A percentile compares a stretch with the other conserved stretches of the same genome.
phyloP scores from a whole-genome alignment of 2,113 vertebrate genomes.

The Hydropotes inermis region DNA sequence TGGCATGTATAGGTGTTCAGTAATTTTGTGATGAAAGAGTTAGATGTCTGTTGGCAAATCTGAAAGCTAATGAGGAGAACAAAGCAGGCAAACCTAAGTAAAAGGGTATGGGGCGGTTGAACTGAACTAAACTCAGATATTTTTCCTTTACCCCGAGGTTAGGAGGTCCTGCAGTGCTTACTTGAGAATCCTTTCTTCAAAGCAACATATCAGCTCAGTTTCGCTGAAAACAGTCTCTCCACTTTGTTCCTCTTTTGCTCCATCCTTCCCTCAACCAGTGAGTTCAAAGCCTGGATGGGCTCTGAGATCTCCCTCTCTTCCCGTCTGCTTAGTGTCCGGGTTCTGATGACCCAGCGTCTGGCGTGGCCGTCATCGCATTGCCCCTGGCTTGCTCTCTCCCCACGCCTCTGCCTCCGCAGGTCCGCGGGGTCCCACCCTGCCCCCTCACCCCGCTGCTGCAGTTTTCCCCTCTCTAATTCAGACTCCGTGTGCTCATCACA shows the following conservation, averaged over 20 bases:
- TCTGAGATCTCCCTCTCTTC: background rate
- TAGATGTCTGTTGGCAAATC: background rate
- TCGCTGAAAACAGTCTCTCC: background rate
- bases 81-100: background rate
- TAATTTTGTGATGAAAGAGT: background rate
- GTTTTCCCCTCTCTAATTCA: background rate
- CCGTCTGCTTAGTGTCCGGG: background rate
- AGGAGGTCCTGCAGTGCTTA: too few relatives aligned
- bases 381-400: background rate
- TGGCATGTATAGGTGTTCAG: background rate
- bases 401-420: background rate
- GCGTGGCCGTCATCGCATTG: accelerated
- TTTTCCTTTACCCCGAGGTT: background rate
- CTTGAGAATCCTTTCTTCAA: background rate
- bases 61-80: background rate
- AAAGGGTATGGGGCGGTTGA: background rate
- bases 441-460: background rate
- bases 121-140: background rate
- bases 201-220: background rate
- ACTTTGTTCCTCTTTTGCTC: background rate
- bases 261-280: background rate
- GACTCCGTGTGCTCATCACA: accelerated
- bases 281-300: background rate
- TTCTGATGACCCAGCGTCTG: background rate
- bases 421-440: background rate